Conservation (phyloP, 2,797 vertebrate genomes). For the Helarctos malayanus region DNA sequence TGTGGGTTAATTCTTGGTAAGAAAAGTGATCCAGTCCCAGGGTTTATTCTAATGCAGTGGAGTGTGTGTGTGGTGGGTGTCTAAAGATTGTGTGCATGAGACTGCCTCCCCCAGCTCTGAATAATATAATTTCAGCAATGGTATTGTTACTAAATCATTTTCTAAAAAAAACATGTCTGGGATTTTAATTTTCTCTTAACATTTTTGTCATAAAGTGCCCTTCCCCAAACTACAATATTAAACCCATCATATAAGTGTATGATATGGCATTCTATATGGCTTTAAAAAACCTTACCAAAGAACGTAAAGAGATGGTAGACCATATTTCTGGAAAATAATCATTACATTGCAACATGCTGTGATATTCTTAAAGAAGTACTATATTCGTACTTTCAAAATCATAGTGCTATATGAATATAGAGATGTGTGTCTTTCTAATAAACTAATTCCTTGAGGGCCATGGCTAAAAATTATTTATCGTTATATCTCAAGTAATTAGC, state of each 20-base stretch:
- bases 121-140: background rate
- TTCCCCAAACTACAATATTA: background rate
- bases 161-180: background rate
- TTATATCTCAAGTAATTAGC: background rate
- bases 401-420: background rate
- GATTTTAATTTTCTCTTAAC: background rate
- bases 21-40: background rate
- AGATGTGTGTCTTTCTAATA: background rate
- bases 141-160: background rate
- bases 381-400: background rate
- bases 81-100: background rate
- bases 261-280: background rate
- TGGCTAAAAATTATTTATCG: background rate
- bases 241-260: background rate
- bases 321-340: background rate
- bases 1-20: background rate
- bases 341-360: background rate
- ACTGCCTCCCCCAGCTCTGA: background rate
- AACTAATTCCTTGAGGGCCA: background rate
- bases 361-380: background rate
- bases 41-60: background rate
- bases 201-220: background rate
- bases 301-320: background rate
- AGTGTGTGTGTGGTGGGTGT: background rate
- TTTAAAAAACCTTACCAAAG: background rate